Percentiles rank a stretch among this genome's conserved stretches.
phyloP scores from a whole-genome alignment of 2,888 invertebrate species.

The Melanostoma scalare region DNA sequence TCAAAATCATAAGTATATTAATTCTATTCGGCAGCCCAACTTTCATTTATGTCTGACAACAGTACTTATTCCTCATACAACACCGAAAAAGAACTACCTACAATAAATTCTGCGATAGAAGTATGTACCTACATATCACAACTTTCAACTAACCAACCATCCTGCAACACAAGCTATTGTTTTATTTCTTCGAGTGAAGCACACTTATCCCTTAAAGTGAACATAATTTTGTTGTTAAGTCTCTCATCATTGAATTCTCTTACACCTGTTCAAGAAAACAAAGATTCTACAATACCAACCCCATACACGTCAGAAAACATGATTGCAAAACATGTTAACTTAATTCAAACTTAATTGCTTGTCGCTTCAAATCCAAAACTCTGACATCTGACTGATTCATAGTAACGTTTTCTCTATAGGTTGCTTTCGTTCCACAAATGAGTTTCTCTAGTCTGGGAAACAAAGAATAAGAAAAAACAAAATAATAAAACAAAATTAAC shows the following conservation, averaged over 20 bases:
- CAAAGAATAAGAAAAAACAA: constrained; percentile 16
- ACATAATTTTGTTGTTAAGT: background rate
- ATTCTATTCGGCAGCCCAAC: no score
- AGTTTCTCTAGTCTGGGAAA: background rate
- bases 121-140: no score
- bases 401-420: constrained; percentile 35
- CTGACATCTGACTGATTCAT: constrained; percentile 64
- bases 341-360: constrained; percentile 66
- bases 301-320: constrained; percentile 35
- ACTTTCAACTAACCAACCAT: no score
- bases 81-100: no score
- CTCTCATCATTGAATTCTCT: background rate
- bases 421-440: constrained; percentile 13
- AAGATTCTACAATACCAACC: background rate
- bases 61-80: no score
- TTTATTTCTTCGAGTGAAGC: background rate
- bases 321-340: constrained; percentile 63
- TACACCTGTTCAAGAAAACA: constrained; percentile 31
- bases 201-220: background rate
- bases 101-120: no score
- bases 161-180: no score
- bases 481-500: constrained; percentile 40
- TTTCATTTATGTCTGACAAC: no score
- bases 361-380: constrained; percentile 53
- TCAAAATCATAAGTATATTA: no score